phyloP scores from a whole-genome alignment of 2,113 vertebrate species.

The Mellivora capensis region DNA sequence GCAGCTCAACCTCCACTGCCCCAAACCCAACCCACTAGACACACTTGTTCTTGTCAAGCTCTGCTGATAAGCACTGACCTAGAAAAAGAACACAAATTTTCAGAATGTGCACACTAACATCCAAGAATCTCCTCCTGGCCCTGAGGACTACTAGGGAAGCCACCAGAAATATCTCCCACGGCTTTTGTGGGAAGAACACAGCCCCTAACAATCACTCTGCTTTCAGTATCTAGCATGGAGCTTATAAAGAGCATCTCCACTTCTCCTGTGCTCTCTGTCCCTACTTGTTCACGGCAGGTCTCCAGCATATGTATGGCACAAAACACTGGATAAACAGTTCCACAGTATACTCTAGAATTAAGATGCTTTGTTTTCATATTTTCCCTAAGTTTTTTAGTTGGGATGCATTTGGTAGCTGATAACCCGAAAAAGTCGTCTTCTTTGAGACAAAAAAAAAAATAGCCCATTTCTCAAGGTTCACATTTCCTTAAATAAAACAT shows the following conservation, averaged over 20 bases:
- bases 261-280: background rate
- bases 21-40: background rate
- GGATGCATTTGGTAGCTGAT: background rate
- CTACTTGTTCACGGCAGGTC: background rate
- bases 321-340: background rate
- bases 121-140: background rate
- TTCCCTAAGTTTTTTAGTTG: background rate
- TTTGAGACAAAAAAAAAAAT: background rate
- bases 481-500: constrained; percentile 25
- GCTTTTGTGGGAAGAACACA: background rate
- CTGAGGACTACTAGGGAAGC: background rate
- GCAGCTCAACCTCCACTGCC: background rate
- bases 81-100: background rate
- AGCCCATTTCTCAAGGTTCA: constrained; percentile 4
- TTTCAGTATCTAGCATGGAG: background rate
- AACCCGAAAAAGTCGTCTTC: background rate
- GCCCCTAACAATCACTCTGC: background rate
- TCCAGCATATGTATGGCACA: background rate
- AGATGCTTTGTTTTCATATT: background rate
- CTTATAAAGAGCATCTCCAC: background rate
- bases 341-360: background rate
- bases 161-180: background rate
- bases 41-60: background rate
- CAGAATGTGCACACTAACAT: background rate
- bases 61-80: background rate